phyloP scores from a whole-genome alignment of 2,888 invertebrate genomes.

The Leucophenga montana region DNA sequence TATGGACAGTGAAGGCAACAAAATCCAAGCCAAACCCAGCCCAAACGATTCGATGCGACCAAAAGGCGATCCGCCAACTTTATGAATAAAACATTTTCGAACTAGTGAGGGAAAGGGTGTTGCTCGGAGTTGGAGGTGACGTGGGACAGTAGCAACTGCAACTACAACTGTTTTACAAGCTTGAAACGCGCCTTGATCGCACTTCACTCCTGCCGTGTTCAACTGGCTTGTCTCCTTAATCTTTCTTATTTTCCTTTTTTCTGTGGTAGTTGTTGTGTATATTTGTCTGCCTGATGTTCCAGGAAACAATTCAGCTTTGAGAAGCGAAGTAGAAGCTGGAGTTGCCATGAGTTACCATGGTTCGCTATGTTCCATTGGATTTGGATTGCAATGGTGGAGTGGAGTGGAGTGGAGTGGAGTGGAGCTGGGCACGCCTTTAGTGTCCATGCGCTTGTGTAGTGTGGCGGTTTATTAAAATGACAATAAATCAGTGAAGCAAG shows the following conservation, averaged over 20 bases:
- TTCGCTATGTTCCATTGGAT: neutral
- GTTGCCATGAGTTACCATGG: conserved; percentile 5
- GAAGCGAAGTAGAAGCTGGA: neutral
- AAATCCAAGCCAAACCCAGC: neutral
- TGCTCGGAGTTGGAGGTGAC: conserved; percentile 3
- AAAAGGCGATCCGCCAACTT: conserved; percentile 42
- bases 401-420: too few species aligned
- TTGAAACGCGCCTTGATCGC: conserved; percentile 56
- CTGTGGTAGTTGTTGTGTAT: conserved; percentile 43
- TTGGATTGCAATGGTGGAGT: conserved; percentile 43
- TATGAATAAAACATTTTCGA: conserved; percentile 65
- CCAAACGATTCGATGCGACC: conserved; percentile 19
- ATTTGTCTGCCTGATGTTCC: conserved; percentile 49
- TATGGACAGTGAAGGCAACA: conserved; percentile 13
- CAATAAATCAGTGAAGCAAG: conserved; percentile 53
- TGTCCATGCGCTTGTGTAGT: conserved; percentile 29
- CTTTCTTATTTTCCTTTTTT: too few species aligned
- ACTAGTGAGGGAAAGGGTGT: neutral
- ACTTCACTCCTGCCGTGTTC: conserved; percentile 11
- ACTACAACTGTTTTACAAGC: conserved; percentile 65
- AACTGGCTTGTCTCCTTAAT: conserved; percentile 21
- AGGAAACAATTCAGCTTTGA: conserved; percentile 60
- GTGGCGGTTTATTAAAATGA: conserved; percentile 52
- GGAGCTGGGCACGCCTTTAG: conserved; percentile 33
- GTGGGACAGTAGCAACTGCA: conserved; percentile 55